Base-by-base conservation (phyloP, 2,797 vertebrate genomes). In the Pipistrellus kuhlii region DNA sequence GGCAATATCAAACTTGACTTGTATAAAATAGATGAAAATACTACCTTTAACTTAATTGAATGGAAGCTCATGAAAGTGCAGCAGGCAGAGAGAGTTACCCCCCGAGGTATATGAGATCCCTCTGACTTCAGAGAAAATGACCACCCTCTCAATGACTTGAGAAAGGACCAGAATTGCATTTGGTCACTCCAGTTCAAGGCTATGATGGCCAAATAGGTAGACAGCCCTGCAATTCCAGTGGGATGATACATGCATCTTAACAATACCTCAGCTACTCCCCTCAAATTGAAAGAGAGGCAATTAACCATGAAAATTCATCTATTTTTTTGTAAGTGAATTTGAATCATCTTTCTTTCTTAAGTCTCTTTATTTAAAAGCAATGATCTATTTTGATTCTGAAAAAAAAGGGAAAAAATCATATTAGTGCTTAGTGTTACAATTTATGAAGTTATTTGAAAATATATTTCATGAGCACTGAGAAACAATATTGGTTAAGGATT, bases 371-470 rank as follows among this genome's bases (percentile, higher is more conserved):
- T 85, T 86, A 38, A 78, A 93, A 77, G 17, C 0, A 30, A 20
- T 66, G 38, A 21, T 6, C 9, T 85, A 71, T 35, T 75, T 64
- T 51, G 21, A 76, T 3, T 8, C 32, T 81, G 20, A 78, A 71
- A 53, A 66, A n/a, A 66, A 68, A 66, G 64, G 8, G 7, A 7
- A 9, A 48, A 73, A 72, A 55, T 48, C 5, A 32, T 62, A 69
- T 20, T 27, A 75, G 14, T 7, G n/a, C 15, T 66, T 71, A 53
- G 18, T 78, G 1, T 38, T 86, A 15, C 13, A 62, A 84, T 64
- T 92, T 89, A 53, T 3, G n/a, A 76, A 88, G 41, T 51, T 84
- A 64, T 68, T 55, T 53, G 35, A 94, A 94, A 85, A 86, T 82
- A 9, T 44, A 69, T 27, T 80, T 85, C 85, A 92, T 48, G 51